These are phyloP conservation scores for Hippasteria phrygiana DNA, from an alignment of 53 echinoderm and acorn worm genomes.

Conservation along the genomic window DNA sequence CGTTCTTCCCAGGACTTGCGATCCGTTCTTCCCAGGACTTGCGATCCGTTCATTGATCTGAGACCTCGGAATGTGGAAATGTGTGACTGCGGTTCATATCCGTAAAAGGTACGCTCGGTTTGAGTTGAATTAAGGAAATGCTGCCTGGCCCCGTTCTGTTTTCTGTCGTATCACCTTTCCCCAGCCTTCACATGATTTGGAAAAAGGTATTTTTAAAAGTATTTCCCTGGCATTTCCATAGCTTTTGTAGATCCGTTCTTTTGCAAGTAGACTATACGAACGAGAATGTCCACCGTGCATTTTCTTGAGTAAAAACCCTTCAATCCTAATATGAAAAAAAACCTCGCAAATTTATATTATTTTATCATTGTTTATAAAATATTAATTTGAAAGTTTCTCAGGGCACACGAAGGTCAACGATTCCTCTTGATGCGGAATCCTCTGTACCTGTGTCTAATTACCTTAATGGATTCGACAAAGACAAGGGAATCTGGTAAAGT, in stretches of 20 bases:
- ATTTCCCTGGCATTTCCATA: no score
- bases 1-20: conserved; percentile 9
- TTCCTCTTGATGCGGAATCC: neutral
- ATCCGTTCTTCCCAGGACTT: neutral
- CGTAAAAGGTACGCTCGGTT: neutral
- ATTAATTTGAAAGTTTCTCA: no score
- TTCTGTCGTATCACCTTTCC: neutral
- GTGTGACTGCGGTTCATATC: conserved; percentile 48
- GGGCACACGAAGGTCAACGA: no score
- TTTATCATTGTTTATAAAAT: no score
- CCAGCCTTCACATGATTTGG: neutral
- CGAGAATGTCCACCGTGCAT: no score
- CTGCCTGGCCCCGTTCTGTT: neutral
- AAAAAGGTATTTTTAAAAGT: no score
- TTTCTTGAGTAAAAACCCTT: no score
- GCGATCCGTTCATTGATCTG: neutral
- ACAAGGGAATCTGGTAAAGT: neutral
- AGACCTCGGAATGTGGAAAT: conserved; percentile 17
- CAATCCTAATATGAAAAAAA: no score
- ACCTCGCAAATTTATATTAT: no score
- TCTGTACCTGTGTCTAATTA: neutral
- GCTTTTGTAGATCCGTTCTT: no score
- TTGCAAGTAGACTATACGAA: no score
- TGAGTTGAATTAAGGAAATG: neutral
- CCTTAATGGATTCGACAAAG: neutral